Conservation (phyloP, 2,797 vertebrate genomes). For the Periparus ater region DNA sequence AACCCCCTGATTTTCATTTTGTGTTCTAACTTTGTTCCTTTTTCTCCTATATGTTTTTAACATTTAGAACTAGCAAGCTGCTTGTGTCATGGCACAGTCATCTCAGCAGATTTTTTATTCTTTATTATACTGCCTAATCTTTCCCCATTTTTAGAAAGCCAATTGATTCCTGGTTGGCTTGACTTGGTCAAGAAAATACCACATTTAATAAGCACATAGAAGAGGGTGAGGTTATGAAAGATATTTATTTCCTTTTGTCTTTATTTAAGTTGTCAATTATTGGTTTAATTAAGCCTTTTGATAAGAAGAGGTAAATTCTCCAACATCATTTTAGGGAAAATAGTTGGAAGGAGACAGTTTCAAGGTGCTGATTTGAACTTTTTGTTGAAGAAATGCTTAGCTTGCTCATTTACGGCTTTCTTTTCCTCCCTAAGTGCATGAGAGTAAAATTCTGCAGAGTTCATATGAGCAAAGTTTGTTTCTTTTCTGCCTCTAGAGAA, state of each 20-base stretch:
- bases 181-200: not conserved
- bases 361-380: not conserved
- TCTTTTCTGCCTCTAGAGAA: not conserved
- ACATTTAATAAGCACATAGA: not conserved
- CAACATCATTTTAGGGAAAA: not conserved
- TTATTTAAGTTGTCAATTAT: not conserved
- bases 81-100: not conserved
- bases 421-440: not conserved
- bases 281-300: not conserved
- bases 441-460: not conserved
- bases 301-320: not conserved
- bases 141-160: not conserved
- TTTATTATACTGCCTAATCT: not conserved
- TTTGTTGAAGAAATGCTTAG: not conserved
- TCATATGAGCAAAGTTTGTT: not conserved
- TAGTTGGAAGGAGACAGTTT: not conserved
- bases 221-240: not conserved
- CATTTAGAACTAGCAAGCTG: not conserved
- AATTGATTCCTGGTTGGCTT: not conserved
- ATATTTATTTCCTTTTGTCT: not conserved
- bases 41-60: not conserved
- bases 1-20: not conserved
- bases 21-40: not conserved
- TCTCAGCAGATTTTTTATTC: not conserved
- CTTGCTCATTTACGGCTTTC: not conserved